Evolutionary conservation across 2,113 vertebrate genomes (phyloP).

Genomic region (Labrus mixtus): DNA sequence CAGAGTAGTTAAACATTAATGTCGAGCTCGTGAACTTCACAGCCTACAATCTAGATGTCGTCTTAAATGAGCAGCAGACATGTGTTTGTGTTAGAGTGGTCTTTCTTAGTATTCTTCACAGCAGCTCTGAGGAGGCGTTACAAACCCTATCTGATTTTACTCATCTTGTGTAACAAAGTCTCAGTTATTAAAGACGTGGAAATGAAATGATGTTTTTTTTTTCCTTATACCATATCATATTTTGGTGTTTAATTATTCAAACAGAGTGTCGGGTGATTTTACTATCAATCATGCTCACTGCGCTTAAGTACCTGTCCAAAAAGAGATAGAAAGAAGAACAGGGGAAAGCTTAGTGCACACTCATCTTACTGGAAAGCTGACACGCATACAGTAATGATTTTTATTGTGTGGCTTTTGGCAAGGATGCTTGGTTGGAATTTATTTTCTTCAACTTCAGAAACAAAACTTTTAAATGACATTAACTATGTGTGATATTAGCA

Average conservation of each 20-base stretch:
- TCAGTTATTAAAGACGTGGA: neutral
- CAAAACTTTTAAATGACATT: slow-evolving; percentile 18
- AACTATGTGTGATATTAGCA: slow-evolving; percentile 24
- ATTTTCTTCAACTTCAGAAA: neutral
- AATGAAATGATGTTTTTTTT: neutral
- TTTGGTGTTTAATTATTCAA: neutral
- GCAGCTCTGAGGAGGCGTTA: too few relatives aligned
- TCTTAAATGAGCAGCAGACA: too few relatives aligned
- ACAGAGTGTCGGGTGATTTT: neutral
- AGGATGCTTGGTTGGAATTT: neutral
- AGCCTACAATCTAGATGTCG: too few relatives aligned
- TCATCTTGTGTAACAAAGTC: neutral
- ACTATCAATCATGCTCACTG: neutral
- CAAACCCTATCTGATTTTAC: neutral
- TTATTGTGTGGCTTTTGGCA: slow-evolving; percentile 19
- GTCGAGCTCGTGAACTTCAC: neutral
- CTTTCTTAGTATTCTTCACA: too few relatives aligned
- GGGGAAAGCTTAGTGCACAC: neutral
- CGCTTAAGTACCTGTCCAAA: slow-evolving; percentile 1
- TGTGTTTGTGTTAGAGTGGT: too few relatives aligned
- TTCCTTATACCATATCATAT: neutral
- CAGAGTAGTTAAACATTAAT: neutral
- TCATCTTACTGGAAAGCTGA: slow-evolving; percentile 1
- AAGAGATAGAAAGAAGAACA: slow-evolving; percentile 2
- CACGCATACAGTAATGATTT: slow-evolving; percentile 1